These are phyloP conservation scores for Microcebus griseorufus DNA, from an alignment of 2,113 vertebrate species.

Conservation along the genomic window DNA sequence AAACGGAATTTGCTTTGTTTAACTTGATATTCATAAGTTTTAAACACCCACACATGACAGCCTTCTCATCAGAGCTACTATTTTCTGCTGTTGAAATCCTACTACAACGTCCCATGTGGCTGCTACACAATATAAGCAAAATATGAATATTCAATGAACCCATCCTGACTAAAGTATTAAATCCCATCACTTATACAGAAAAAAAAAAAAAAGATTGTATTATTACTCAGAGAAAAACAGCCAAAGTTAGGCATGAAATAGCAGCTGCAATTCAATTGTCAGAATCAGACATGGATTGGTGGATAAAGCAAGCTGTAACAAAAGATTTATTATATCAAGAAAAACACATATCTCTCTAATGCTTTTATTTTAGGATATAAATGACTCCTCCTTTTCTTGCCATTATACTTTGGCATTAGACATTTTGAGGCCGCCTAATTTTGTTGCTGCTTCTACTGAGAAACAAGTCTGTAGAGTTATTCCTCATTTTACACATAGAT, in stretches of 20 bases:
- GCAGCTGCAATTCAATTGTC: conserved; percentile 9
- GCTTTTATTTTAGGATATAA: not conserved
- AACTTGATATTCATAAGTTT: conserved; percentile 27
- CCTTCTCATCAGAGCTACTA: conserved; percentile 31
- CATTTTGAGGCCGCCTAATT: not conserved
- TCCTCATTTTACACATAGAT: not conserved
- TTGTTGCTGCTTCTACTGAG: not conserved
- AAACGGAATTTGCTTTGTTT: conserved; percentile 55
- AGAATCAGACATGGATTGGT: not conserved
- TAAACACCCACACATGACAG: conserved; percentile 6
- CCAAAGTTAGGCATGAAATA: conserved; percentile 35
- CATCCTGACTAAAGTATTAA: conserved; percentile 43
- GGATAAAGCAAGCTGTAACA: not conserved
- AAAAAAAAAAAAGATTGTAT: not conserved
- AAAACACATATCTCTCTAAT: not conserved
- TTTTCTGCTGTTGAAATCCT: conserved; percentile 62
- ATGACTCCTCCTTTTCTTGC: not conserved
- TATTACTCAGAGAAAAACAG: conserved; percentile 50
- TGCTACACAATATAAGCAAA: not conserved
- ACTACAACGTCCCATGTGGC: conserved; percentile 20
- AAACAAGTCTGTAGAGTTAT: not conserved
- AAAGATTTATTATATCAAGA: not conserved
- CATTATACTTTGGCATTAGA: not conserved
- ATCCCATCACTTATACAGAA: conserved; percentile 13
- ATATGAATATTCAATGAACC: conserved; percentile 58